Base-by-base conservation (phyloP, 2,113 vertebrate species). In the Epinephelus lanceolatus region DNA sequence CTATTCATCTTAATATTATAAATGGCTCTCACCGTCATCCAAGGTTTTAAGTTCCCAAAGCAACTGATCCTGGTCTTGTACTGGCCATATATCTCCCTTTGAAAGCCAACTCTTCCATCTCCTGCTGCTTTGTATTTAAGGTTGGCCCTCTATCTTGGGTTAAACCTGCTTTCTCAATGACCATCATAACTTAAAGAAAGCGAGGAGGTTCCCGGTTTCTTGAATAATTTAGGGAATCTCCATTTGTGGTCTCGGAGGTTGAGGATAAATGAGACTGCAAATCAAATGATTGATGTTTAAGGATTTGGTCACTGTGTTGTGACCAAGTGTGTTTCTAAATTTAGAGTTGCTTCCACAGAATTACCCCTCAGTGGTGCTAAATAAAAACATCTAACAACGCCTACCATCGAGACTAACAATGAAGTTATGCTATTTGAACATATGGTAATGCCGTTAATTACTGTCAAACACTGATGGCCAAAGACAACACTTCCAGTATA, bases 31-130 rank as follows among this genome's bases (percentile, higher is more conserved):
- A 86, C 94, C 94, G 92, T 95, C 94, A 93, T 94, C 91, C 69
- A 42, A 82, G 94, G 94, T 96, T 96, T 96, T 93, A 93, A 92
- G 91, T 95, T 96, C 92, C 94, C 89, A 62, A 86, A 94, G 91
- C 91, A 90, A 93, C 92, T 92, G 88, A 94, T 93, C 89, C 87
- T 52, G 81, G 83, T 83, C 84, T 88, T 92, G 90, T 89, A 79
- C 80, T 73, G 81, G 70, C 83, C 80, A 87, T 93, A 90, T 92
- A 92, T 90, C 89, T 94, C 83, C 78, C 86, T 88, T 86, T 92
- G 86, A 91, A 93, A 90, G 85, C 86, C 80, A 83, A 88, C 85
- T 87, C 85, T 92, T 76, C 80, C 83, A 87, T 93, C 89, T 85
- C 93, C 93, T 88, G 93, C 94, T 93, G 94, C 91, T 94, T 94